Base-by-base conservation (phyloP, 1,140 invertebrate species). In the Nixonia krombeini region DNA sequence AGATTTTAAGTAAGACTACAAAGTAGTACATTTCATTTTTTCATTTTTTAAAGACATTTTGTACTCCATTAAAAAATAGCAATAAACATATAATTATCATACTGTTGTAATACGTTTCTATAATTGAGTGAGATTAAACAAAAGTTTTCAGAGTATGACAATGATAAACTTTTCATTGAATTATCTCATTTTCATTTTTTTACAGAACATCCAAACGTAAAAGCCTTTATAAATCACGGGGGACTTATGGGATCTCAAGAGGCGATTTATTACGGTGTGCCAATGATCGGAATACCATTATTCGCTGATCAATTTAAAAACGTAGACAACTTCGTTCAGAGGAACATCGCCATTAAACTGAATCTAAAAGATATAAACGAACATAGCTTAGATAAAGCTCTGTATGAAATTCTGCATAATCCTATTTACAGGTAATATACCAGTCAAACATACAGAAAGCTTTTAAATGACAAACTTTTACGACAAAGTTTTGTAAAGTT, bases 171-270 rank as follows among this genome's bases (percentile, higher is more conserved):
- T n/a, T n/a, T n/a, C n/a, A n/a, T n/a, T n/a, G n/a, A n/a, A n/a
- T n/a, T n/a, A n/a, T n/a, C n/a, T n/a, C n/a, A n/a, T n/a, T n/a
- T n/a, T n/a, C n/a, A 29, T 47, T 44, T 21, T 2, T 51, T 57
- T 76, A 51, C 53, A 84, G 84, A 70, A n/a, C 85, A 87, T 64
- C 66, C 74, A 9, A 81, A 84, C 23, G 51, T 80, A n/a, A 65
- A 70, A 68, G 62, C 81, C 10, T 88, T 88, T 56, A 74, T 88
- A 12, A 81, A 80, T 5, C 87, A 88, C 44, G 86, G 86, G 35
- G 87, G 87, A 1, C 68, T 82, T 13, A 73, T 85, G 25, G 81
- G 87, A 13, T 64, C 79, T n/a, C 80, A 78, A 50, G 87, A 88
- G 68, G 80, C 83, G 2, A 65, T 85, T 31, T 83, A 83, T 58